Percentiles rank a stretch among this genome's conserved stretches.
Evolutionary conservation across 1,140 invertebrate genomes (phyloP).

Genomic region (Aphaenogaster floridana): DNA sequence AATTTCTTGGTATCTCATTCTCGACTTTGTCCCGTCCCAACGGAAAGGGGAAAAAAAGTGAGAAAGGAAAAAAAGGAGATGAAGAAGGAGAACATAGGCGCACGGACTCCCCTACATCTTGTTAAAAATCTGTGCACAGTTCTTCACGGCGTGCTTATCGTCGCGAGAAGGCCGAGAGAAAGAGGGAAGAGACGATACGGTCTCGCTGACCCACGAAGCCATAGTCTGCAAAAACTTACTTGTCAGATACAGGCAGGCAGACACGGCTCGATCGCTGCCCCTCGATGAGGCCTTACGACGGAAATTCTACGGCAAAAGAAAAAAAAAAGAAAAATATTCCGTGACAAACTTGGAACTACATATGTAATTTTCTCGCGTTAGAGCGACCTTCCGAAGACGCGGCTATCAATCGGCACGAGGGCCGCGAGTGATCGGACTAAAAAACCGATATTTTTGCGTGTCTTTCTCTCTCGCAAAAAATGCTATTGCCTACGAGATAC

Average conservation of each 20-base stretch:
- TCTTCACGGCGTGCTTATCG: slow-evolving; percentile 39
- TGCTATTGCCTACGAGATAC: slow-evolving; percentile 41
- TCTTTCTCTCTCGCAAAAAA: not conserved
- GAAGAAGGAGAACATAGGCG: not conserved
- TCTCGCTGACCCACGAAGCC: slow-evolving; percentile 68
- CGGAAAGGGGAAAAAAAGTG: not conserved
- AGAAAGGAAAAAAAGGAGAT: not conserved
- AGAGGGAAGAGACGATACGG: slow-evolving; percentile 43
- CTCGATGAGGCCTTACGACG: slow-evolving; percentile 50
- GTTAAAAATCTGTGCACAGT: slow-evolving; percentile 8
- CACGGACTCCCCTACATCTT: not conserved
- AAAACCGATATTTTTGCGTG: slow-evolving; percentile 19
- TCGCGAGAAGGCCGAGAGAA: slow-evolving; percentile 40
- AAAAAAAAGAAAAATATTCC: not conserved
- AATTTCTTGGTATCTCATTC: not conserved
- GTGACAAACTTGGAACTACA: not conserved
- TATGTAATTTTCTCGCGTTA: not conserved
- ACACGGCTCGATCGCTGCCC: slow-evolving; percentile 49
- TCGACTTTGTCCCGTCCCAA: slow-evolving; percentile 33
- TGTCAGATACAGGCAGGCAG: slow-evolving; percentile 66
- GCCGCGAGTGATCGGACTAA: slow-evolving; percentile 3
- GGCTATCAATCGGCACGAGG: slow-evolving; percentile 23
- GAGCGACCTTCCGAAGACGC: not conserved
- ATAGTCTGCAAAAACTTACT: slow-evolving; percentile 72
- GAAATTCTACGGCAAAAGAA: slow-evolving; percentile 68